These are phyloP conservation scores for Eulithis testata DNA, from an alignment of 2,888 invertebrate genomes.

Conservation along the genomic window DNA sequence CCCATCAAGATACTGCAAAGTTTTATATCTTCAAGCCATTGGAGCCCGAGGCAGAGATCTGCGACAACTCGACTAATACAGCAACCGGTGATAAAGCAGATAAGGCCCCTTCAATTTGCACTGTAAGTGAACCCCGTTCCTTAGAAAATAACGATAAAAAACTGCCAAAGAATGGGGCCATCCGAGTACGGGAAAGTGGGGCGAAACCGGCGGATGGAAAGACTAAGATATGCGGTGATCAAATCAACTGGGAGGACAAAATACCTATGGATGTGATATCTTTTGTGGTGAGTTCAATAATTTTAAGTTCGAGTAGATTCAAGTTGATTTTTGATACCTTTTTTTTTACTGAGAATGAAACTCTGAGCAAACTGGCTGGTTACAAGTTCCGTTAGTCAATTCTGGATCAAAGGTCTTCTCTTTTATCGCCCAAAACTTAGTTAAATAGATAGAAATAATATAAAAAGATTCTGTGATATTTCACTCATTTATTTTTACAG, in stretches of 20 bases:
- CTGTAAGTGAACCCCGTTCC: background rate
- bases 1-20: background rate
- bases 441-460: too few relatives aligned
- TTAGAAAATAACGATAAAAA: background rate
- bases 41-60: too few relatives aligned
- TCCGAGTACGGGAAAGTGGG: background rate
- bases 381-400: too few relatives aligned
- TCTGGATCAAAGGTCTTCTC: too few relatives aligned
- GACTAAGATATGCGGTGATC: constrained; percentile 7
- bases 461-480: too few relatives aligned
- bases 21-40: background rate
- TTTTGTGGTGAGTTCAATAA: constrained; percentile 49
- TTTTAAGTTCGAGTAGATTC: too few relatives aligned
- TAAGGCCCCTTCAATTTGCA: background rate
- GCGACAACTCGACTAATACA: too few relatives aligned
- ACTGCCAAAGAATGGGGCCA: background rate
- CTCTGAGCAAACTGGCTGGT: too few relatives aligned
- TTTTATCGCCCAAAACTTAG: too few relatives aligned
- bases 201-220: background rate
- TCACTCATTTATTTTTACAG: constrained; percentile 1
- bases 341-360: too few relatives aligned
- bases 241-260: constrained; percentile 59
- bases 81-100: background rate
- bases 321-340: too few relatives aligned
- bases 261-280: constrained; percentile 62